phyloP scores from a whole-genome alignment of 2,888 invertebrate species.

The Cyclophora albipunctata region DNA sequence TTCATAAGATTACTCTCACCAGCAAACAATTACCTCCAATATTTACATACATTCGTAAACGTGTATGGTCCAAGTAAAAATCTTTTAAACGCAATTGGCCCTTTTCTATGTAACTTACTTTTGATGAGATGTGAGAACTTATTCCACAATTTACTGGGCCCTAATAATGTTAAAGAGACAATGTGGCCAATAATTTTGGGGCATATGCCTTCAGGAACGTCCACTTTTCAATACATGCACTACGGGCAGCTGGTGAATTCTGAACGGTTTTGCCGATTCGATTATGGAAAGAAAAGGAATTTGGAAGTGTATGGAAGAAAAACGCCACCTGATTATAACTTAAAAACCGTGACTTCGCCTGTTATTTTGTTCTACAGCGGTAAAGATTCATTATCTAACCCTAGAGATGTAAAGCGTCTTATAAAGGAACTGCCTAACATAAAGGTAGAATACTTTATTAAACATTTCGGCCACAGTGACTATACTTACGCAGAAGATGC shows the following conservation, averaged over 20 bases:
- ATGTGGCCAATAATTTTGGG: slow-evolving; percentile 75
- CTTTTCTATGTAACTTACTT: slow-evolving; percentile 32
- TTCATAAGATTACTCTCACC: slow-evolving; percentile 43
- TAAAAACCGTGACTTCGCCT: slow-evolving; percentile 37
- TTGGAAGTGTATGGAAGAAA: slow-evolving; percentile 54
- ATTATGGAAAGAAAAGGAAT: slow-evolving; percentile 39
- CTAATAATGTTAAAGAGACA: slow-evolving; percentile 47
- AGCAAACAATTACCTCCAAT: slow-evolving; percentile 27
- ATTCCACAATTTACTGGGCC: slow-evolving; percentile 35
- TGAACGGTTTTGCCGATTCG: slow-evolving; percentile 46
- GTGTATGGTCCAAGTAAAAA: slow-evolving; percentile 32
- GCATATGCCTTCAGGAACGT: slow-evolving; percentile 77
- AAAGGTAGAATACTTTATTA: slow-evolving; percentile 58
- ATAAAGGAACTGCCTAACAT: slow-evolving; percentile 64
- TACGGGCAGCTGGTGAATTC: slow-evolving; percentile 52
- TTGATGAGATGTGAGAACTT: slow-evolving; percentile 36
- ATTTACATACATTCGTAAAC: slow-evolving; percentile 29
- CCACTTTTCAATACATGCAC: slow-evolving; percentile 65
- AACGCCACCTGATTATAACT: slow-evolving; percentile 47
- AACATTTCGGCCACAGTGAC: slow-evolving; percentile 79
- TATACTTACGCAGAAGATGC: slow-evolving; percentile 78
- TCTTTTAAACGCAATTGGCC: slow-evolving; percentile 34
- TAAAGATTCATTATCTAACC: slow-evolving; percentile 63
- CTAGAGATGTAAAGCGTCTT: slow-evolving; percentile 60
- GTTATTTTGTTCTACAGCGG: slow-evolving; percentile 46